phyloP scores from a whole-genome alignment of 2,888 invertebrate genomes.

The Halocaridina rubra region DNA sequence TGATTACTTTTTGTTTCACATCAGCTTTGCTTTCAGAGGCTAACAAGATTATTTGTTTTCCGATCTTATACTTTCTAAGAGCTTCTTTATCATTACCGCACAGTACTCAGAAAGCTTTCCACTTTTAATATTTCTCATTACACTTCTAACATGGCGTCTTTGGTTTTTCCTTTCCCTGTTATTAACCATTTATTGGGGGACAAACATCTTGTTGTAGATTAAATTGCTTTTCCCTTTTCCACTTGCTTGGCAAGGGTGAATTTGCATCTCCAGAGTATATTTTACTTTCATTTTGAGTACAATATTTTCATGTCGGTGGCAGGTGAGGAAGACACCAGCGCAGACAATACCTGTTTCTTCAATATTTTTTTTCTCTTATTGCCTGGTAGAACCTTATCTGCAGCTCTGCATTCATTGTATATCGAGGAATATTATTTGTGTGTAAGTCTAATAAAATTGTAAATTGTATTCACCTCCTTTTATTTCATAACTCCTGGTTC shows the following conservation, averaged over 20 bases:
- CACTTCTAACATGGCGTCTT: too few relatives aligned
- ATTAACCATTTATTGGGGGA: neutral
- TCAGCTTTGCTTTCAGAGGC: too few relatives aligned
- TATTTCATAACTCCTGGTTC: too few relatives aligned
- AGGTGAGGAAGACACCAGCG: conserved; percentile 14
- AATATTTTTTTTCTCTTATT: conserved; percentile 10
- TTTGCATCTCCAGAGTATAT: neutral
- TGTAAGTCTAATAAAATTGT: conserved; percentile 27
- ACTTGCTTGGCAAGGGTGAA: neutral
- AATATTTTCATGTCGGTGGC: conserved; percentile 2
- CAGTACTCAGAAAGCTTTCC: neutral
- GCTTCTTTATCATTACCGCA: neutral
- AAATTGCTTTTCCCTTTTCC: neutral
- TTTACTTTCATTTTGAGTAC: neutral
- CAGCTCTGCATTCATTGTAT: neutral
- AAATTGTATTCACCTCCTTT: neutral
- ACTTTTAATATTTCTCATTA: neutral
- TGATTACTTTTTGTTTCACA: too few relatives aligned
- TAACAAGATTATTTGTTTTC: too few relatives aligned
- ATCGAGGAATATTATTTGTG: neutral
- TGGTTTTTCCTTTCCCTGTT: neutral
- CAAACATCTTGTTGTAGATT: neutral
- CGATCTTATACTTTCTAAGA: neutral
- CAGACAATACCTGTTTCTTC: conserved; percentile 17
- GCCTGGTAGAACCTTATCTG: conserved; percentile 17